Percentiles rank a stretch among this genome's conserved stretches.
Evolutionary conservation across 1,140 invertebrate genomes (phyloP).

Genomic region (Ceratina australensis): DNA sequence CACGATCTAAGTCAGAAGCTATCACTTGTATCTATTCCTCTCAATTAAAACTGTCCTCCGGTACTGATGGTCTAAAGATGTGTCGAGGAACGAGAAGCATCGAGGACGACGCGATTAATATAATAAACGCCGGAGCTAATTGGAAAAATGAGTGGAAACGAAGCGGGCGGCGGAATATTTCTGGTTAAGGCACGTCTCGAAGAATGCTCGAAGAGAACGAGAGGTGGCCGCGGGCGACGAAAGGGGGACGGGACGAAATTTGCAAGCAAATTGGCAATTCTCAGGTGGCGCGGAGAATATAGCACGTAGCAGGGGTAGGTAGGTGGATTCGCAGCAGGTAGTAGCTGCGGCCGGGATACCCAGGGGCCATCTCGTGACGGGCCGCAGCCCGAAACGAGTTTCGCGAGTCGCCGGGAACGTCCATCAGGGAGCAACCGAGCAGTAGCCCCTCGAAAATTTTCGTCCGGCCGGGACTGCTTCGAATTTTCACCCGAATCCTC

Average conservation of each 20-base stretch:
- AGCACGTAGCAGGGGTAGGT: constrained; percentile 50
- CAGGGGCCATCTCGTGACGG: constrained; percentile 30
- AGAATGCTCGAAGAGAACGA: constrained; percentile 37
- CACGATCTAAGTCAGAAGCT: no score
- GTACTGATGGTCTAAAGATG: no score
- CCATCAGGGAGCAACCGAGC: neutral
- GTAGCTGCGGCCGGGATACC: constrained; percentile 53
- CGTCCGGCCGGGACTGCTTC: neutral
- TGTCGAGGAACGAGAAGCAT: no score
- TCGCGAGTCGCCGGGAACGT: constrained; percentile 35
- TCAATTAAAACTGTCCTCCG: no score
- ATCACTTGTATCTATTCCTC: no score
- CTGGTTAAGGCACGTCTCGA: constrained; percentile 22
- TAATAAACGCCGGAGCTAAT: no score
- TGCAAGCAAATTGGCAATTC: constrained; percentile 80
- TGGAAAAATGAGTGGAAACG: no score
- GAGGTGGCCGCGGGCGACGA: constrained; percentile 39
- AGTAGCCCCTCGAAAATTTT: constrained; percentile 23
- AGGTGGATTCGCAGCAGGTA: constrained; percentile 50
- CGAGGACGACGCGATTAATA: no score
- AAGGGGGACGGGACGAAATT: constrained; percentile 66
- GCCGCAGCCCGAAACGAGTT: constrained; percentile 27
- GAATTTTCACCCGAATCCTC: neutral
- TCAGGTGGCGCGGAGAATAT: constrained; percentile 68
- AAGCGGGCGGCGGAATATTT: neutral